These are phyloP conservation scores for Onthophagus sagittarius DNA, from an alignment of 2,888 invertebrate genomes.

Conservation along the genomic window DNA sequence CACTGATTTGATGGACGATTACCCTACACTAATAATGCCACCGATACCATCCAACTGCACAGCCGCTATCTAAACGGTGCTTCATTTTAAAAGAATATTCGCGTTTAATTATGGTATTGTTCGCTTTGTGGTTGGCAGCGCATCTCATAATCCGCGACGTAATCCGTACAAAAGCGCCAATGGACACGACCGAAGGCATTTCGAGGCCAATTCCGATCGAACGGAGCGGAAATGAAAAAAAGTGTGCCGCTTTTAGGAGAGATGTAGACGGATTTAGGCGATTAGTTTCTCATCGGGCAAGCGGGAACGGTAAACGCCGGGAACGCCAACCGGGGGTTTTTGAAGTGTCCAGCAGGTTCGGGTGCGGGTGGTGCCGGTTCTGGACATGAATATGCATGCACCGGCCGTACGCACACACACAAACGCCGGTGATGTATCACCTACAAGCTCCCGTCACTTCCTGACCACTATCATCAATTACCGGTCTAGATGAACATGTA, in stretches of 20 bases:
- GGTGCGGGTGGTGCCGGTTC: conserved; percentile 4
- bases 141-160: conserved; percentile 13
- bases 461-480: conserved; percentile 47
- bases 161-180: conserved; percentile 21
- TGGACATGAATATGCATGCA: conserved; percentile 46
- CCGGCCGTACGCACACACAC: conserved; percentile 32
- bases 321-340: background rate
- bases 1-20: conserved; percentile 38
- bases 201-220: conserved; percentile 36
- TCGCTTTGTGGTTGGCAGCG: conserved; percentile 2
- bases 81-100: conserved; percentile 1
- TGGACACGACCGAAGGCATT: conserved; percentile 34
- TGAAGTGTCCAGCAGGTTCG: conserved; percentile 1
- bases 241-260: background rate
- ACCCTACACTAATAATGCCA: conserved; percentile 21
- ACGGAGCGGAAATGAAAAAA: background rate
- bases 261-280: background rate
- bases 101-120: background rate
- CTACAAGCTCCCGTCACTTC: conserved; percentile 39
- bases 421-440: conserved; percentile 37
- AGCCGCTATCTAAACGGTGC: background rate
- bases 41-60: too few species aligned
- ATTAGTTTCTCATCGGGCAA: background rate
- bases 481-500: conserved; percentile 50
- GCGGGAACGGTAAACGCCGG: background rate